These are phyloP conservation scores for Uropsilus gracilis DNA, from an alignment of 2,113 vertebrate genomes.

Conservation along the genomic window DNA sequence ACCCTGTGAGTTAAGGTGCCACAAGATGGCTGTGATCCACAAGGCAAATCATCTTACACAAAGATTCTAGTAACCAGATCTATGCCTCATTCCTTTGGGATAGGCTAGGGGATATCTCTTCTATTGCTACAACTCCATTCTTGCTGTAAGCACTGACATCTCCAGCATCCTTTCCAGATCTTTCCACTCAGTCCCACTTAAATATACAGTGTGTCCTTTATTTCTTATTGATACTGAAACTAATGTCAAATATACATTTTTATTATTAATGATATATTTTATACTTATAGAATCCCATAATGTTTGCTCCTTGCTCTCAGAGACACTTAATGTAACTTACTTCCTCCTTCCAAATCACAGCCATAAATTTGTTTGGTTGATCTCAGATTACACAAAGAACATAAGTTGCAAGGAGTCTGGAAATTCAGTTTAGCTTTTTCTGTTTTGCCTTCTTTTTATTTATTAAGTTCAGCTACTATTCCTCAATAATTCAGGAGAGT, in stretches of 20 bases:
- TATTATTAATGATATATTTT: neutral
- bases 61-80: neutral
- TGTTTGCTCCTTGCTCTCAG: neutral
- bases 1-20: neutral
- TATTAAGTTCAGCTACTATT: neutral
- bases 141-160: neutral
- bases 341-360: neutral
- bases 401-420: neutral
- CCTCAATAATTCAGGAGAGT: conserved; percentile 1
- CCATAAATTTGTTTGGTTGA: neutral
- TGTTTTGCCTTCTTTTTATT: too few species aligned
- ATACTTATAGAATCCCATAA: neutral
- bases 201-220: neutral
- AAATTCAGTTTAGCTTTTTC: neutral
- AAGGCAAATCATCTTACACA: neutral
- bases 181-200: neutral
- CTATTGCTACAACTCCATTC: neutral
- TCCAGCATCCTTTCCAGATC: neutral
- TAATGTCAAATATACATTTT: neutral
- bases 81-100: neutral
- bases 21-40: neutral
- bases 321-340: neutral
- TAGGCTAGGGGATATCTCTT: neutral
- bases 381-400: neutral
- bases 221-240: neutral